phyloP scores from a whole-genome alignment of 2,113 vertebrate genomes.

The cattle (Bos taurus) region ARS-UCD2.0 NC_037347.1:39163001-39163500 shows the following conservation, averaged over 20 bases:
- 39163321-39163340: neutral
- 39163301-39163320: neutral
- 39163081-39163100: neutral
- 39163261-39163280: neutral
- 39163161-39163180: neutral
- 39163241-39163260: neutral
- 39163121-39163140: neutral
- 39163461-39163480: neutral
- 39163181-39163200: neutral
- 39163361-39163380: neutral
- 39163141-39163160: neutral
- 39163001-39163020: neutral
- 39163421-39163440: neutral
- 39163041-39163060: neutral
- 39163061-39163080: neutral
- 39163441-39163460: neutral
- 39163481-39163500: neutral
- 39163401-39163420: neutral
- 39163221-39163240: neutral
- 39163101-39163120: neutral
- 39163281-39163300: neutral
- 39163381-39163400: neutral
- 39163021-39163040: neutral
- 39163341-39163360: neutral
- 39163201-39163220: neutral